Conservation (phyloP, 2,888 invertebrate genomes). For the Aromia moschata region DNA sequence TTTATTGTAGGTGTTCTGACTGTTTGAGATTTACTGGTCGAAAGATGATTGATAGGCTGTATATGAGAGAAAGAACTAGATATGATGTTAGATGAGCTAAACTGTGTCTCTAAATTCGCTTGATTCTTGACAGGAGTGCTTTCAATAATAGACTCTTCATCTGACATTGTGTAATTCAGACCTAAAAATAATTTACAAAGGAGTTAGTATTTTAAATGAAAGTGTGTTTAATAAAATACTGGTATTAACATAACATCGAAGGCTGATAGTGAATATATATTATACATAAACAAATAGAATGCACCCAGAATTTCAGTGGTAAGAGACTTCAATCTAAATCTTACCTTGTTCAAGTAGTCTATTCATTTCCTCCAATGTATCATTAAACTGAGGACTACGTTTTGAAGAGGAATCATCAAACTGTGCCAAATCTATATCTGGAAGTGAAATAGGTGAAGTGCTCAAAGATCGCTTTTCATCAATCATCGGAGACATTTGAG, state of each 20-base stretch:
- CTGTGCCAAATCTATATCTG: constrained; percentile 29
- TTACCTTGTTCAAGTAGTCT: constrained; percentile 22
- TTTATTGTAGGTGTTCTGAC: neutral
- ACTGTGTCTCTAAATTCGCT: neutral
- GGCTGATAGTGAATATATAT: too few relatives aligned
- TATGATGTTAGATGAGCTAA: constrained; percentile 1
- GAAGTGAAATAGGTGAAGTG: constrained; percentile 14
- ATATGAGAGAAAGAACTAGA: constrained; percentile 1
- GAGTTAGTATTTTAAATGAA: too few relatives aligned
- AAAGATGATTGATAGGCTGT: neutral
- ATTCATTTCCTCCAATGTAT: constrained; percentile 33
- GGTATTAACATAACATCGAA: too few relatives aligned
- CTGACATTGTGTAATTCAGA: constrained; percentile 6
- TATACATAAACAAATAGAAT: too few relatives aligned
- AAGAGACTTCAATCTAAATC: too few relatives aligned
- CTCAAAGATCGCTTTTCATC: neutral
- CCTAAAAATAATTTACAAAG: constrained; percentile 6
- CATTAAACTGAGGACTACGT: constrained; percentile 22
- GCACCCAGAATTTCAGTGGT: too few relatives aligned
- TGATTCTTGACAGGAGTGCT: neutral
- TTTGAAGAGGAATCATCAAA: constrained; percentile 26
- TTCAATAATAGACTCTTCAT: constrained; percentile 7
- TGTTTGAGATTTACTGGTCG: neutral
- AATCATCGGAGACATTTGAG: neutral
- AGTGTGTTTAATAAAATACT: too few relatives aligned